Base-by-base conservation (phyloP, 1,140 invertebrate genomes). In the Temnothorax curvispinosus region DNA sequence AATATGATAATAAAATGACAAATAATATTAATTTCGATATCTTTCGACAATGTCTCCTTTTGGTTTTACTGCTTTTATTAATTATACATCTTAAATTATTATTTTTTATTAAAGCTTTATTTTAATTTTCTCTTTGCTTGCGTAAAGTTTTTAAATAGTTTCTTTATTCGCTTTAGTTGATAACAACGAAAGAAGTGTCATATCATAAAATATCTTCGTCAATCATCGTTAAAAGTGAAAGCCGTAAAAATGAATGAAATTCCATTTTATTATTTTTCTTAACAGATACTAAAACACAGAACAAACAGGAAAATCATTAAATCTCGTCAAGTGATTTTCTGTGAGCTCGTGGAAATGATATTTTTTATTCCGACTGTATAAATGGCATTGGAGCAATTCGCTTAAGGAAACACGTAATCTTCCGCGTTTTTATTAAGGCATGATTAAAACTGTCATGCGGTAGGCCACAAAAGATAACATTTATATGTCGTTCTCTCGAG, bases 371-470 rank as follows among this genome's bases (percentile, higher is more conserved):
- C 11, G 11, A 47, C 74, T 82, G 58, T 47, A 27, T 74, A 82
- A 72, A 58, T 74, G 67, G 0, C 27, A 84, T 74, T 75, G 54
- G 9, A 67, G 21, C 8, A 44, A 74, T 18, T 50, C 2, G 2
- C 11, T 69, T 69, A 27, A 67, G 50, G 52, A 82, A 88, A n/a
- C 0, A 6, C 0, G 6, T 44, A 69, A 62, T 88, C 38, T 56
- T 56, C n/a, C 32, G 21, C 6, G 18, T 52, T 64, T 82, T 65
- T 81, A 27, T 13, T 44, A 81, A 86, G n/a, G 13, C 8, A 18
- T 41, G 47, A 88, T 88, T 44, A 44, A 47, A 38, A 18, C n/a
- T 62, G 71, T 76, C 86, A 27, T 71, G 21, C 21, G 47, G 15
- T 13, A 62, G n/a, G 76, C 71, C 77, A 9, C 85, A 32, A 11